Evolutionary conservation across 2,797 vertebrate genomes (phyloP).

Genomic region (Fringilla coelebs): DNA sequence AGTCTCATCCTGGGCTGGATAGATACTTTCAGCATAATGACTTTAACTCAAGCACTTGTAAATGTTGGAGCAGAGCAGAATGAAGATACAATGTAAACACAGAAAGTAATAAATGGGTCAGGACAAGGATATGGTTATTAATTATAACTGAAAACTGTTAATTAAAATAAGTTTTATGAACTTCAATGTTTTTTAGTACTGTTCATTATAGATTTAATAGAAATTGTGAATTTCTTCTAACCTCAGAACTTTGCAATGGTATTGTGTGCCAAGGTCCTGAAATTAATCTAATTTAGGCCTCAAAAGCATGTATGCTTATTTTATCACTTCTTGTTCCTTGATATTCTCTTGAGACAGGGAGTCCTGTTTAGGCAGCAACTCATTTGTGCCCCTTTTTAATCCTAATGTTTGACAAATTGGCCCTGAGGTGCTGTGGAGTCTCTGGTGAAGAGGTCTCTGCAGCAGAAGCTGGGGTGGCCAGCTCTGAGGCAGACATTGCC

Average conservation of each 20-base stretch:
- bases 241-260: neutral
- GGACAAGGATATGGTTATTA: neutral
- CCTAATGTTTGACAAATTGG: neutral
- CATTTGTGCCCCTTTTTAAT: neutral
- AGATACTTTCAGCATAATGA: neutral
- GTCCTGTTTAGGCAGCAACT: neutral
- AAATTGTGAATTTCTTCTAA: neutral
- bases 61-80: neutral
- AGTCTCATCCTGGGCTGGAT: neutral
- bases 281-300: neutral
- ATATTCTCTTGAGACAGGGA: neutral
- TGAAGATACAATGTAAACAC: neutral
- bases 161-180: neutral
- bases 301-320: neutral
- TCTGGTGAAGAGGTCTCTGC: neutral
- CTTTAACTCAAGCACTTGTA: neutral
- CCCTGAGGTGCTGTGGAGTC: neutral
- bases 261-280: neutral
- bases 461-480: neutral
- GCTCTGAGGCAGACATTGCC: neutral
- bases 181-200: rapidly evolving
- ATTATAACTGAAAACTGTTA: neutral
- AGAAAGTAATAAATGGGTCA: neutral
- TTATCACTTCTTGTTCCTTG: neutral
- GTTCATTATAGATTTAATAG: neutral